These are phyloP conservation scores for Paramormyrops hopkinsi DNA, from an alignment of 2,797 vertebrate species.

Conservation along the genomic window DNA sequence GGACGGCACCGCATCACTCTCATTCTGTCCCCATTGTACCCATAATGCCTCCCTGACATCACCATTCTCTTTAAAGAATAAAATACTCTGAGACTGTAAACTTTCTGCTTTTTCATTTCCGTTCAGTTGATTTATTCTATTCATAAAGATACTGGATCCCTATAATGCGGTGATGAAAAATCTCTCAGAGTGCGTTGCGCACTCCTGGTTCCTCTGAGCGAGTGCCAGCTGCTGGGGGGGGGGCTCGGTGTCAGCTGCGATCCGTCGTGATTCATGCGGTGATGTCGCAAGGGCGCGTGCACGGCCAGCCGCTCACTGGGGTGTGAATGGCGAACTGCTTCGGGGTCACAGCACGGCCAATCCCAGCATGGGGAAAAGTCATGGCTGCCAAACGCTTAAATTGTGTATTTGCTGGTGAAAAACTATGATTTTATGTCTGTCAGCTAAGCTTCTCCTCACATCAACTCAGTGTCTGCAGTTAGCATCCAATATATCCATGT, in stretches of 20 bases:
- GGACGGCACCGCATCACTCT: neutral
- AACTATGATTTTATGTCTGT: neutral
- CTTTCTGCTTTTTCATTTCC: constrained; percentile 23
- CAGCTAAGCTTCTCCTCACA: neutral
- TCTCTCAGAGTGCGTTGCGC: constrained; percentile 25
- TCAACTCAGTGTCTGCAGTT: neutral
- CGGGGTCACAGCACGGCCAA: neutral
- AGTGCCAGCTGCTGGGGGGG: constrained; percentile 30
- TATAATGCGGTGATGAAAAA: constrained; percentile 20
- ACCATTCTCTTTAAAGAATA: constrained; percentile 24
- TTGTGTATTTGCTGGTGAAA: neutral
- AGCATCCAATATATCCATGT: neutral
- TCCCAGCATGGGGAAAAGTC: neutral
- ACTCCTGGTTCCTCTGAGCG: constrained; percentile 16
- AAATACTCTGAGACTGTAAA: constrained; percentile 21
- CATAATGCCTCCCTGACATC: neutral
- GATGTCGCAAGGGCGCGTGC: neutral
- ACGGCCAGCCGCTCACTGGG: neutral
- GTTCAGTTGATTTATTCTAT: constrained; percentile 33
- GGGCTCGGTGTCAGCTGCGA: constrained; percentile 29
- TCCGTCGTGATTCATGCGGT: constrained; percentile 26
- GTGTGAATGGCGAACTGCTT: neutral
- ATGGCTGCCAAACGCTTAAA: neutral
- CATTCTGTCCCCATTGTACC: neutral
- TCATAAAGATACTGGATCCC: constrained; percentile 20